Evolutionary conservation across 2,113 vertebrate genomes (phyloP).

Genomic region (Cottus gobio): DNA sequence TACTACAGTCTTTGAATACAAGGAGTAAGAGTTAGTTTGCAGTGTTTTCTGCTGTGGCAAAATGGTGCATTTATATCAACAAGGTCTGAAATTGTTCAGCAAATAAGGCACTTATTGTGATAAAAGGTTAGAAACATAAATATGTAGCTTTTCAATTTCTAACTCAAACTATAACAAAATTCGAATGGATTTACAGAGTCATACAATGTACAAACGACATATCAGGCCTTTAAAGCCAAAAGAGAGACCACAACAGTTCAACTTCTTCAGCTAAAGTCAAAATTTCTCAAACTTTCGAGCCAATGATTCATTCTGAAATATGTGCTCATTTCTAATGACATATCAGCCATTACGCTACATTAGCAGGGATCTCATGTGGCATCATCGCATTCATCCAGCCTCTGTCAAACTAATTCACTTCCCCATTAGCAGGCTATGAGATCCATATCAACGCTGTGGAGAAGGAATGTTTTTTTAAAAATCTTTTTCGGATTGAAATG

Average conservation of each 20-base stretch:
- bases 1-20: too few relatives aligned
- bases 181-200: not conserved
- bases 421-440: slow-evolving; percentile 45
- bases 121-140: not conserved
- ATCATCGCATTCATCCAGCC: slow-evolving; percentile 47
- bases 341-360: slow-evolving; percentile 53
- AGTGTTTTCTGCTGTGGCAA: slow-evolving; percentile 1
- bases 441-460: slow-evolving; percentile 35
- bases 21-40: not conserved
- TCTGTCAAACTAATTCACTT: slow-evolving; percentile 61
- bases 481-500: slow-evolving; percentile 12
- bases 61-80: not conserved
- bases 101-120: not conserved
- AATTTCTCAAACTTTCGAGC: not conserved
- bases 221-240: not conserved
- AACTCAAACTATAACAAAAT: not conserved
- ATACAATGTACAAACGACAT: too few relatives aligned
- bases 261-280: not conserved
- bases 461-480: not conserved
- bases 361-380: slow-evolving; percentile 43
- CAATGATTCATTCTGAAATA: slow-evolving; percentile 40
- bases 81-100: not conserved
- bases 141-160: not conserved
- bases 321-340: slow-evolving; percentile 43
- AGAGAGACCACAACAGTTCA: not conserved